Evolutionary conservation across 2,888 invertebrate genomes (phyloP), one percentile per base, ranked within the genome.

Genomic region (Brachynemurus nebulosus): DNA sequence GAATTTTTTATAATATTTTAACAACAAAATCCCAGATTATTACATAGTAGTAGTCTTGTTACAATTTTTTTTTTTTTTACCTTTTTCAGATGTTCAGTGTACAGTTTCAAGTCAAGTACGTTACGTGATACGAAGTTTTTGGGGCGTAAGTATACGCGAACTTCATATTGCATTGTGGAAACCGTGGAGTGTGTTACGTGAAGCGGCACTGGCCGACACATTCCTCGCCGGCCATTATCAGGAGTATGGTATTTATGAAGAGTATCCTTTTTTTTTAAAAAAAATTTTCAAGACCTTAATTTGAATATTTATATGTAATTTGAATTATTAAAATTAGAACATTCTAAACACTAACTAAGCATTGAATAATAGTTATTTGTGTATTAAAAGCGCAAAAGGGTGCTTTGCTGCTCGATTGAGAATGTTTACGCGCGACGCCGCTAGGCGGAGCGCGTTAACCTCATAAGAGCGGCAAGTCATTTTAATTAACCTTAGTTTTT

Each of bases 131-230:
- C 77, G 80, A 53, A 78, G 78, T 52, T 82, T 80, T 67, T 85
- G 84, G 84, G 84, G 82, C 4, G 83, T 83, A 38, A 81, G 81
- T 23, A 83, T 84, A 48, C 68, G 80, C 50, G 80, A 83, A 58
- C 68, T 85, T 46, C 84, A 84, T 59, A 69, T 78, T 54, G 81
- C 81, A 44, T 68, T 85, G 34, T 84, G 84, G 83, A 72, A 78
- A 43, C 78, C 83, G 1, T 77, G 78, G 76, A 67, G 68, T 43
- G 69, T 70, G 46, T 67, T 84, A 47, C 70, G 75, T 17, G 76
- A 78, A 45, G 78, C 80, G 41, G 75, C 78, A 46, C 58, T 69
- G 38, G 68, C 66, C 40, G 71, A 70, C n/a, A 68, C 66, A 42
- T 67, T 75, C 38, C 63, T 74, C 30, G 66, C 72, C 63, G 61